Evolutionary conservation across 2,113 vertebrate species (phyloP).

Genomic region (Morphnarchus princeps): DNA sequence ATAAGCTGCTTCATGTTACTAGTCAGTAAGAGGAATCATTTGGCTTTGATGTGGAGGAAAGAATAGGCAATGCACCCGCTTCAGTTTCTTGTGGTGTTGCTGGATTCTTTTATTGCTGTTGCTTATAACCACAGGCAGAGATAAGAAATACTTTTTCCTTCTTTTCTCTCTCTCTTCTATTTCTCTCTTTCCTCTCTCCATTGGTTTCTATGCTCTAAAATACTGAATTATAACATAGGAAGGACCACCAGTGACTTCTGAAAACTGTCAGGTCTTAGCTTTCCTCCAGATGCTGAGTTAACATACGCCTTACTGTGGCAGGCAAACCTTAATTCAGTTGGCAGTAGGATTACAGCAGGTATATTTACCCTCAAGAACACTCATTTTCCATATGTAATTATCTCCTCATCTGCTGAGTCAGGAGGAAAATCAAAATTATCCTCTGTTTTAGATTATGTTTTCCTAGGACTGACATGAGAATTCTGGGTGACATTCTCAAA

Average conservation of each 20-base stretch:
- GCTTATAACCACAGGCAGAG: neutral
- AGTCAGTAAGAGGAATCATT: neutral
- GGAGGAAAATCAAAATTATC: conserved; percentile 1
- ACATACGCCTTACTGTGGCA: neutral
- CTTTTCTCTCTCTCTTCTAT: neutral
- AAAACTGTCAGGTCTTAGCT: neutral
- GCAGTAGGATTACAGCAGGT: conserved; percentile 9
- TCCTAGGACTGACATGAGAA: neutral
- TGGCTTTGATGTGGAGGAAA: neutral
- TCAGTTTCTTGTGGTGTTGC: neutral
- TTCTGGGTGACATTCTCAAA: conserved; percentile 32
- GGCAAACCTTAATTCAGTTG: neutral
- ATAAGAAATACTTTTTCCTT: neutral
- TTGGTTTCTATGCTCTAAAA: neutral
- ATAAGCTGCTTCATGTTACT: neutral
- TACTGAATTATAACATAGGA: neutral
- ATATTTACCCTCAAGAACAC: conserved; percentile 8
- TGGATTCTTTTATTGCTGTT: neutral
- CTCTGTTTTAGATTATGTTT: conserved; percentile 10
- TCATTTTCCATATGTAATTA: conserved; percentile 33
- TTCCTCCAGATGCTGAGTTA: neutral
- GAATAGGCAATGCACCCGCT: neutral
- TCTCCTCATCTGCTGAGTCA: conserved; percentile 6
- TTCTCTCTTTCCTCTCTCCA: neutral
- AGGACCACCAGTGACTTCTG: neutral